Evolutionary conservation across 2,888 invertebrate genomes (phyloP).

Genomic region (Drosophila fungiperda): DNA sequence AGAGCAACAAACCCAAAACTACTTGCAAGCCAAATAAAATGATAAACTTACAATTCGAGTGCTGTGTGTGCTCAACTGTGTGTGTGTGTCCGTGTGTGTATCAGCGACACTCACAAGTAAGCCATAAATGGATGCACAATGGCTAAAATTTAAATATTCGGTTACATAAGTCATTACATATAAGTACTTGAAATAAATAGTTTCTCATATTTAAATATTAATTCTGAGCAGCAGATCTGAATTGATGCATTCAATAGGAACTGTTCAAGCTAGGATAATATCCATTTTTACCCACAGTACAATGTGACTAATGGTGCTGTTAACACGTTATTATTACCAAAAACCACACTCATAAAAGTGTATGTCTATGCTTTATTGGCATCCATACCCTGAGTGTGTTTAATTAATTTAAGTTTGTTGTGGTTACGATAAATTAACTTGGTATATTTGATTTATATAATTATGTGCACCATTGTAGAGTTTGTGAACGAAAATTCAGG

Average conservation of each 20-base stretch:
- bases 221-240: neutral
- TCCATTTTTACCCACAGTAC: slow-evolving; percentile 1
- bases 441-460: neutral
- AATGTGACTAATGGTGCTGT: neutral
- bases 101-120: slow-evolving; percentile 26
- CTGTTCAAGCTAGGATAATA: neutral
- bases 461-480: neutral
- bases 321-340: slow-evolving; percentile 28
- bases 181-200: neutral
- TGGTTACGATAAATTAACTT: neutral
- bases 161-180: neutral
- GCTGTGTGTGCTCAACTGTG: neutral
- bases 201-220: neutral
- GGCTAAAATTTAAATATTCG: neutral
- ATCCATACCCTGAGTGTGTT: neutral
- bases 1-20: slow-evolving; percentile 33
- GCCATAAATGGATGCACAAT: slow-evolving; percentile 30
- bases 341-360: slow-evolving; percentile 5
- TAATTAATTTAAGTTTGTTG: neutral
- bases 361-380: neutral
- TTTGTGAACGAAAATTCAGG: neutral
- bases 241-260: neutral
- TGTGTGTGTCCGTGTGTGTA: slow-evolving; percentile 4
- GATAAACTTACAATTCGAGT: slow-evolving; percentile 8
- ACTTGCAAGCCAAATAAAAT: slow-evolving; percentile 33